Conservation (phyloP, 2,888 invertebrate genomes). For the Glyphotaelius pellucidus region DNA sequence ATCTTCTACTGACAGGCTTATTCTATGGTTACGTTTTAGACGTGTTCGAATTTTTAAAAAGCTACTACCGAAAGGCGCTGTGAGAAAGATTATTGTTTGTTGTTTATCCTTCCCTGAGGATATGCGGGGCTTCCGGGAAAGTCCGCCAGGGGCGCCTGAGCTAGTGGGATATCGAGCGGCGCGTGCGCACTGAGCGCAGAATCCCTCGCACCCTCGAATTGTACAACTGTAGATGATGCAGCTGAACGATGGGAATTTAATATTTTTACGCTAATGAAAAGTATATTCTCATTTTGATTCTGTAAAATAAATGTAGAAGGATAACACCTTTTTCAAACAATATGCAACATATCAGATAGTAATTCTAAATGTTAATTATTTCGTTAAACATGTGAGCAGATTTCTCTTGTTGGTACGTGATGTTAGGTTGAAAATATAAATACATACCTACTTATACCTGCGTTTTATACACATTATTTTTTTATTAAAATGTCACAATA, state of each 20-base stretch:
- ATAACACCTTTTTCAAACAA: too few relatives aligned
- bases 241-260: background rate
- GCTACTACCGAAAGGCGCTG: background rate
- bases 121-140: slow-evolving; percentile 8
- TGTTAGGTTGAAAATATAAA: too few relatives aligned
- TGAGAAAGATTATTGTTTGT: background rate
- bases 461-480: too few relatives aligned
- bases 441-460: too few relatives aligned
- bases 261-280: background rate
- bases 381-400: too few relatives aligned
- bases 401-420: too few relatives aligned
- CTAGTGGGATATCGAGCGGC: slow-evolving; percentile 58
- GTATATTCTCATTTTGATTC: background rate
- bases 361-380: too few relatives aligned
- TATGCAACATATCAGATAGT: too few relatives aligned
- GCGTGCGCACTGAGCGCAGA: slow-evolving; percentile 51
- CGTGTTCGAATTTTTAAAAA: background rate
- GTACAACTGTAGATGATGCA: background rate
- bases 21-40: background rate
- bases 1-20: background rate
- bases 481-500: too few relatives aligned
- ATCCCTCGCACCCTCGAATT: slow-evolving; percentile 4
- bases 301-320: too few relatives aligned
- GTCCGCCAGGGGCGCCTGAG: slow-evolving; percentile 40
- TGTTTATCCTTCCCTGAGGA: slow-evolving; percentile 4